Base-by-base conservation (phyloP, 2,888 invertebrate species). In the Chrysodeixis includens region DNA sequence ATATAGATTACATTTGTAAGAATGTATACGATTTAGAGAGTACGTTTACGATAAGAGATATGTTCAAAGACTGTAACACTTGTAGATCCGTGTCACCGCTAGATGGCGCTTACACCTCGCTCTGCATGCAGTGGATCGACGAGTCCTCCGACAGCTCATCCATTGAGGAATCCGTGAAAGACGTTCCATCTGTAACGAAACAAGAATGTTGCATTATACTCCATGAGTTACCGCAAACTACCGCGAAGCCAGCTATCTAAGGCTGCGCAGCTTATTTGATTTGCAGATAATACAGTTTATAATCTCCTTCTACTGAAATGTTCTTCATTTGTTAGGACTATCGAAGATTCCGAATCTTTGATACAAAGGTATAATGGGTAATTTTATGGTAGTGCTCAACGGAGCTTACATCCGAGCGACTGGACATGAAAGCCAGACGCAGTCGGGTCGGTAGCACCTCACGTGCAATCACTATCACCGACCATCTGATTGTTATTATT, bases 61-160 rank as follows among this genome's bases (percentile, higher is more conserved):
- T 63, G 52, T 56, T 55, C 60, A 66, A 54, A 44, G 8, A 14
- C 26, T 8, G 5, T 20, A 32, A 20, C 8, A 40, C 14, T n/a
- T 20, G 20, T 26, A n/a, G 9, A n/a, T 4, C 44, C 49, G 30
- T n/a, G 44, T 20, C 32, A 16, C n/a, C 44, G 51, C 22, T 14
- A 52, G 57, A 10, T 55, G 30, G 46, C 22, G 40, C 60, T 86
- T 82, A 93, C 16, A 97, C 97, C 93, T 97, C 97, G 85, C 97
- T 97, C 92, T 97, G 97, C 97, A 97, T 97, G 92, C 97, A 97
- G 88, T 97, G 97, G 88, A 98, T 97, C 77, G 97, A 97, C n/a
- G 98, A 98, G 86, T 98, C 98, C 90, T 98, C 98, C 1, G 98
- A 98, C 51, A 98, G 93, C 87, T 98, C 98, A 93, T 98, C 98